These are phyloP conservation scores for Hestina assimilis DNA, from an alignment of 1,140 invertebrate species.

Conservation along the genomic window DNA sequence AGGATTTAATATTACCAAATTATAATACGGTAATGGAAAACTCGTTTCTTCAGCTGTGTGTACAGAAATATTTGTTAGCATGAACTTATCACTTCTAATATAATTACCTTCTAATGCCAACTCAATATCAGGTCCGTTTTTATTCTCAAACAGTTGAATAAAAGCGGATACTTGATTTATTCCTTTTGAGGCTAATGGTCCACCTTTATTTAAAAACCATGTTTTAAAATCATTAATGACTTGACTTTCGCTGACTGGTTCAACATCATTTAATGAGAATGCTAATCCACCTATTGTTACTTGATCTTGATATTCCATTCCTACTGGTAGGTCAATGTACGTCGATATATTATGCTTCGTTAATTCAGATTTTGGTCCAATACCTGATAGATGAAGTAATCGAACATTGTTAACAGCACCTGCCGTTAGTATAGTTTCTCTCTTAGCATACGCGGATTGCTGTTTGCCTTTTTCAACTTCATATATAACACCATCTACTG, in stretches of 20 bases:
- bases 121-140: conserved; percentile 67
- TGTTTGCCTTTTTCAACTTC: conserved; percentile 66
- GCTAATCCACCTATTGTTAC: conserved; percentile 63
- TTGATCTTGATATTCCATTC: conserved; percentile 84
- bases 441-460: conserved; percentile 72
- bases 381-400: conserved; percentile 85
- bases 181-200: conserved; percentile 63
- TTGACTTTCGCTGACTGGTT: conserved; percentile 46
- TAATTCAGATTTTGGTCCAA: conserved; percentile 84
- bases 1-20: conserved; percentile 82
- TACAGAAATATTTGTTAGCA: conserved; percentile 66
- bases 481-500: conserved; percentile 80
- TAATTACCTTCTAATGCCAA: conserved; percentile 66
- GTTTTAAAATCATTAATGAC: conserved; percentile 71
- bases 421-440: conserved; percentile 82
- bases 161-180: conserved; percentile 67
- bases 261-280: conserved; percentile 49
- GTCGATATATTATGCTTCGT: conserved; percentile 78
- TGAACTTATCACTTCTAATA: conserved; percentile 69
- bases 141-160: conserved; percentile 64
- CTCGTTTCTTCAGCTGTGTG: conserved; percentile 60
- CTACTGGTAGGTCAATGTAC: conserved; percentile 81
- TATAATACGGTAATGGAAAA: conserved; percentile 65
- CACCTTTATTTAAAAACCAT: conserved; percentile 65
- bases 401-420: conserved; percentile 81